These are phyloP conservation scores for Melanophora roralis DNA, from an alignment of 2,888 invertebrate genomes.

Conservation along the genomic window DNA sequence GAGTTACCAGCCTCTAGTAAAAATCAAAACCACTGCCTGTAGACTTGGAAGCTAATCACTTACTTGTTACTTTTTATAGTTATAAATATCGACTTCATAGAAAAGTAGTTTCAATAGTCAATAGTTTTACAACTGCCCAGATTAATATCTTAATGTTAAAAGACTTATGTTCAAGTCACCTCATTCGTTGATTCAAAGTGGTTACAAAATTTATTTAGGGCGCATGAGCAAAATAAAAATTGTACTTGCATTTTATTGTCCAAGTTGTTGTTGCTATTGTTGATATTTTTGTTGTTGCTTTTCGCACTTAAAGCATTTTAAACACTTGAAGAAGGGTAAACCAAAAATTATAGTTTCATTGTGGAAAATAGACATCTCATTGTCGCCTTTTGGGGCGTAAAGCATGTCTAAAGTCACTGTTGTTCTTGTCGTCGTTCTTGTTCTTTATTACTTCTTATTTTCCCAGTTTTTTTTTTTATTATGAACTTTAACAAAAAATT, in stretches of 20 bases:
- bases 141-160: too few relatives aligned
- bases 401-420: slow-evolving; percentile 67
- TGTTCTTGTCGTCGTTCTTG: slow-evolving; percentile 71
- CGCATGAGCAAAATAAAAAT: slow-evolving; percentile 17
- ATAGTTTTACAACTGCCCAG: too few relatives aligned
- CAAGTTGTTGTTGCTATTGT: slow-evolving; percentile 14
- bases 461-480: slow-evolving; percentile 23
- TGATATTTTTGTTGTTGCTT: slow-evolving; percentile 26
- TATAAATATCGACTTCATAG: too few relatives aligned
- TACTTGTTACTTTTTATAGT: too few relatives aligned
- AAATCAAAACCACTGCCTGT: too few relatives aligned
- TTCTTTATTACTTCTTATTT: slow-evolving; percentile 17
- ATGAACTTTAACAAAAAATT: slow-evolving; percentile 42
- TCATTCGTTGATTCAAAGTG: too few relatives aligned
- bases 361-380: slow-evolving; percentile 66
- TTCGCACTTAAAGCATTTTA: slow-evolving; percentile 37
- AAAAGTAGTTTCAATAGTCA: too few relatives aligned
- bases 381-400: slow-evolving; percentile 65
- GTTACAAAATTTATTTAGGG: slow-evolving; percentile 3
- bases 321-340: slow-evolving; percentile 58
- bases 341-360: slow-evolving; percentile 61
- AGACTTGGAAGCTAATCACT: too few relatives aligned
- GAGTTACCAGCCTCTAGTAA: too few relatives aligned
- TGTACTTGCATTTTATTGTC: slow-evolving; percentile 19
- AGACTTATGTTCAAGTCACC: too few relatives aligned